A percentile compares a stretch with the other conserved stretches of the same genome.
Evolutionary conservation across 2,888 invertebrate genomes (phyloP).

Genomic region (Eueremaeus valkanovi): DNA sequence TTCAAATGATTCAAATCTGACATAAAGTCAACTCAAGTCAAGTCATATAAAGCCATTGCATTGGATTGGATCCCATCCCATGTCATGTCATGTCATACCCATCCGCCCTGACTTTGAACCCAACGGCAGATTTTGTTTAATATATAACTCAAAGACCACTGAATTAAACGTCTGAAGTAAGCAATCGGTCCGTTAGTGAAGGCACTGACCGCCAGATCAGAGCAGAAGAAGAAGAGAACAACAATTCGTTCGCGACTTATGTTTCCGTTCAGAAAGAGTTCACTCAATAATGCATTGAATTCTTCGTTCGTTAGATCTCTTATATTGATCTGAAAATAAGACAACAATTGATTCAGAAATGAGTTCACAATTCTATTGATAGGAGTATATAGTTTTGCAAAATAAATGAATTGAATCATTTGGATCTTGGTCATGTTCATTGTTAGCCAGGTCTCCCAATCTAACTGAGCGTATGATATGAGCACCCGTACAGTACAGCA

Average conservation of each 20-base stretch:
- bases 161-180: slow-evolving; percentile 44
- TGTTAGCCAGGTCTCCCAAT: too few relatives aligned
- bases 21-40: too few relatives aligned
- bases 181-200: slow-evolving; percentile 44
- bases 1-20: too few relatives aligned
- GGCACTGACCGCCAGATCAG: slow-evolving; percentile 51
- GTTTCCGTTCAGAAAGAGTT: slow-evolving; percentile 48
- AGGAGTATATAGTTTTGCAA: too few relatives aligned
- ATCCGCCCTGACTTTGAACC: slow-evolving; percentile 51
- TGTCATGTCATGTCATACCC: slow-evolving; percentile 47
- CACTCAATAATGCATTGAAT: slow-evolving; percentile 49
- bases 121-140: slow-evolving; percentile 49
- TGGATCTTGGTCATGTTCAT: too few relatives aligned
- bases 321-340: slow-evolving; percentile 42
- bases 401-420: too few relatives aligned
- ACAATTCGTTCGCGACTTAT: slow-evolving; percentile 50
- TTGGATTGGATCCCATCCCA: too few relatives aligned
- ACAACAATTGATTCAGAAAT: neutral
- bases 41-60: too few relatives aligned
- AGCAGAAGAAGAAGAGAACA: slow-evolving; percentile 52
- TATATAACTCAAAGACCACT: slow-evolving; percentile 51
- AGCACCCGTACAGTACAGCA: too few relatives aligned
- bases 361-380: too few relatives aligned
- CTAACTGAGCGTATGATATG: too few relatives aligned
- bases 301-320: slow-evolving; percentile 46